Evolutionary conservation across 92 coral and sea anemone genomes (phyloP).

Genomic region (Paramuricea clavata): DNA sequence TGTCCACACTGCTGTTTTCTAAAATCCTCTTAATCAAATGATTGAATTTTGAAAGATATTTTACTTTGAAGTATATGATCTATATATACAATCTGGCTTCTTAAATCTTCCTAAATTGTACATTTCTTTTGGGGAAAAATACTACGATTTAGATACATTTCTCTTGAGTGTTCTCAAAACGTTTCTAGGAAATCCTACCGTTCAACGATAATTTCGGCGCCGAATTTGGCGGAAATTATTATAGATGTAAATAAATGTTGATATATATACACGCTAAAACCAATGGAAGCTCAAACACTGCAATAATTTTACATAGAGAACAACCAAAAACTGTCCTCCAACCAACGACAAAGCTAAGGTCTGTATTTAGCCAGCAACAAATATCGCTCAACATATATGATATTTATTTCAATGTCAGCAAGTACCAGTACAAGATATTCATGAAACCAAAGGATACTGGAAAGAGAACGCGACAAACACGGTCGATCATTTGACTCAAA

Average conservation of each 20-base stretch:
- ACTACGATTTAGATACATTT: too few relatives aligned
- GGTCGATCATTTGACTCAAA: conserved; percentile 72
- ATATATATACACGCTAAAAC: too few relatives aligned
- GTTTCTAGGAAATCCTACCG: too few relatives aligned
- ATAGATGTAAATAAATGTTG: too few relatives aligned
- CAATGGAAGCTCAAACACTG: not conserved
- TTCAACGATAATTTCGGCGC: too few relatives aligned
- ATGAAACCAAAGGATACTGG: conserved; percentile 76
- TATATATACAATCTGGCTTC: not conserved
- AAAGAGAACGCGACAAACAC: conserved; percentile 70
- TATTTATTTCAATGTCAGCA: not conserved
- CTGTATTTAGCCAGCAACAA: not conserved
- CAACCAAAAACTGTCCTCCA: too few relatives aligned
- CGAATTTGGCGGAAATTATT: too few relatives aligned
- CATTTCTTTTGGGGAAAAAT: not conserved
- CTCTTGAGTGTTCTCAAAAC: too few relatives aligned
- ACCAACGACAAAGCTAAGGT: not conserved
- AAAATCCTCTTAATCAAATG: too few relatives aligned
- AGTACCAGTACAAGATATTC: conserved; percentile 76
- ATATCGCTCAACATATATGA: not conserved
- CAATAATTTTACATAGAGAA: not conserved
- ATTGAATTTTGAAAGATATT: too few relatives aligned
- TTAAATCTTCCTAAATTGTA: not conserved
- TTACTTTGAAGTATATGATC: too few relatives aligned
- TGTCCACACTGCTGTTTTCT: too few relatives aligned